Evolutionary conservation across 2,113 vertebrate species (phyloP).

Genomic region (Chlorodrepanis virens): DNA sequence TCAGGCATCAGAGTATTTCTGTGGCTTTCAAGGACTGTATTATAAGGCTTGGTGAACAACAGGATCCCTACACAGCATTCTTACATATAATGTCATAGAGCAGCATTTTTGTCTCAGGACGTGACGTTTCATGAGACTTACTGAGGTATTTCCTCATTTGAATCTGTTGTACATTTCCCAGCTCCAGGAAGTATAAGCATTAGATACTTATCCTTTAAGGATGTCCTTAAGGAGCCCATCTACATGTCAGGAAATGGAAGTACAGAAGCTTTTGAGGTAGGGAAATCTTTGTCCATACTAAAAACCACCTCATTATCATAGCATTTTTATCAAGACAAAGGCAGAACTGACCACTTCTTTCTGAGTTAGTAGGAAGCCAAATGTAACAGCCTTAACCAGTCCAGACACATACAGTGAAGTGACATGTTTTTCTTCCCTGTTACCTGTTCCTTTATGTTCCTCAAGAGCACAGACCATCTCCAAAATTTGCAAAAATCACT

Average conservation of each 20-base stretch:
- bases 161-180: not conserved
- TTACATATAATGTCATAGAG: not conserved
- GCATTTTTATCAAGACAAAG: not conserved
- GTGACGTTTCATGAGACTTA: accelerated
- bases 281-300: not conserved
- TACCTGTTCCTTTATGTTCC: not conserved
- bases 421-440: not conserved
- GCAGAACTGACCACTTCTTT: not conserved
- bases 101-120: not conserved
- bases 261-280: not conserved
- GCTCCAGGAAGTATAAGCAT: not conserved
- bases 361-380: not conserved
- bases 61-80: not conserved
- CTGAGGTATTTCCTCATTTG: not conserved
- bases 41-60: not conserved
- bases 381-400: not conserved
- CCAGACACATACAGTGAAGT: not conserved
- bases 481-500: not conserved
- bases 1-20: not conserved
- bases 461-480: not conserved
- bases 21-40: not conserved
- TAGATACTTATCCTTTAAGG: not conserved
- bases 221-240: not conserved
- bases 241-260: not conserved
- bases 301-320: not conserved